A percentile compares a stretch with the other conserved stretches of the same genome.
These are phyloP conservation scores for Matsumyia berberina DNA, from an alignment of 2,888 invertebrate genomes.

Conservation along the genomic window DNA sequence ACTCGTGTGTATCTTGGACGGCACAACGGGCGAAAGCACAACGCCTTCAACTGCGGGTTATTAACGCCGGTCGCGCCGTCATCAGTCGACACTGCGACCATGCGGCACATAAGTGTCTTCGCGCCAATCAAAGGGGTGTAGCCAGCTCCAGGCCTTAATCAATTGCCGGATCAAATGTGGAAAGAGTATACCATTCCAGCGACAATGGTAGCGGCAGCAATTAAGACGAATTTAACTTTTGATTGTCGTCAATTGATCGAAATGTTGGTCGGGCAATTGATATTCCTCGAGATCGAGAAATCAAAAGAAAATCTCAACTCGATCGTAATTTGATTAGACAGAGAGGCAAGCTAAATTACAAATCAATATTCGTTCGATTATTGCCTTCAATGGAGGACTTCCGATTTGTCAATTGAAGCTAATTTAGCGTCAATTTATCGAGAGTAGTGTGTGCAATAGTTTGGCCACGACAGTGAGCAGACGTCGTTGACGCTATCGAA, in stretches of 20 bases:
- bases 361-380: conserved; percentile 73
- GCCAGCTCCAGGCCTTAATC: conserved; percentile 65
- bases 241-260: conserved; percentile 76
- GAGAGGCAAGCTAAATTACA: conserved; percentile 74
- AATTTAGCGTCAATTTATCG: conserved; percentile 71
- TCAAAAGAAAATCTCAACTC: conserved; percentile 70
- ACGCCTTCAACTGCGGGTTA: conserved; percentile 73
- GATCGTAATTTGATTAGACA: conserved; percentile 75
- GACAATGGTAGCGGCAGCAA: conserved; percentile 40
- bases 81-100: conserved; percentile 50
- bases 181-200: conserved; percentile 55
- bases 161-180: conserved; percentile 75
- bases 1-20: neutral
- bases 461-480: too few species aligned
- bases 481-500: conserved; percentile 31
- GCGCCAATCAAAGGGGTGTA: conserved; percentile 75
- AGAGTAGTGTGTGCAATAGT: conserved; percentile 22
- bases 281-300: conserved; percentile 70
- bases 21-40: conserved; percentile 40
- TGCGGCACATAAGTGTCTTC: conserved; percentile 59
- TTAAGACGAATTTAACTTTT: conserved; percentile 75
- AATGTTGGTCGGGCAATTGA: conserved; percentile 76
- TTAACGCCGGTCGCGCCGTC: conserved; percentile 59
- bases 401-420: conserved; percentile 70
- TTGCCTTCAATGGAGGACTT: conserved; percentile 71